Percentiles rank a stretch among this genome's conserved stretches.
These are phyloP conservation scores for Struthidea cinerea DNA, from an alignment of 2,113 vertebrate species.

Conservation along the genomic window DNA sequence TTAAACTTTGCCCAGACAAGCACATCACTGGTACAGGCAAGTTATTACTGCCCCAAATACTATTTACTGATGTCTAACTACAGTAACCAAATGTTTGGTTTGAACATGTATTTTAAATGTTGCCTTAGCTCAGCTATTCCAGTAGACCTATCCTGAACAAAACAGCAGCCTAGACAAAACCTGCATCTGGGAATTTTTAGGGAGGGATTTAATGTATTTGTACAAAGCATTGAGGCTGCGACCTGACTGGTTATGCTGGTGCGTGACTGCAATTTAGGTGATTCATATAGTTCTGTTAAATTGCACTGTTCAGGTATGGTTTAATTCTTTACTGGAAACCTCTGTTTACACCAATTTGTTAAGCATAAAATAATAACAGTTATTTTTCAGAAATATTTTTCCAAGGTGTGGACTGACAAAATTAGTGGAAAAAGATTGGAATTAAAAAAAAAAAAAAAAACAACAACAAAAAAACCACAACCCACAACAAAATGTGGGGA, in stretches of 20 bases:
- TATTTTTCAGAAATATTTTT: constrained; percentile 22
- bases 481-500: background rate
- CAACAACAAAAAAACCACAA: background rate
- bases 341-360: background rate
- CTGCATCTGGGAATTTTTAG: background rate
- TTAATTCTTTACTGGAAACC: background rate
- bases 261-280: background rate
- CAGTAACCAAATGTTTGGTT: constrained; percentile 43
- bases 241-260: background rate
- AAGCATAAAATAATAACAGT: background rate
- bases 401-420: background rate
- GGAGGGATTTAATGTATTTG: background rate
- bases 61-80: constrained; percentile 28
- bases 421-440: background rate
- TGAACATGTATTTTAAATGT: constrained; percentile 11
- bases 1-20: constrained; percentile 33
- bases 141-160: background rate
- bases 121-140: constrained; percentile 33
- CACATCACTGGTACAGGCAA: background rate
- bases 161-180: background rate
- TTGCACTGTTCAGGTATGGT: background rate
- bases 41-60: constrained; percentile 28
- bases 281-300: background rate
- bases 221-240: background rate
- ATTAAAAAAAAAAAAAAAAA: background rate